These are phyloP conservation scores for Lutjanus argentimaculatus DNA, from an alignment of 2,797 vertebrate species.

Conservation along the genomic window DNA sequence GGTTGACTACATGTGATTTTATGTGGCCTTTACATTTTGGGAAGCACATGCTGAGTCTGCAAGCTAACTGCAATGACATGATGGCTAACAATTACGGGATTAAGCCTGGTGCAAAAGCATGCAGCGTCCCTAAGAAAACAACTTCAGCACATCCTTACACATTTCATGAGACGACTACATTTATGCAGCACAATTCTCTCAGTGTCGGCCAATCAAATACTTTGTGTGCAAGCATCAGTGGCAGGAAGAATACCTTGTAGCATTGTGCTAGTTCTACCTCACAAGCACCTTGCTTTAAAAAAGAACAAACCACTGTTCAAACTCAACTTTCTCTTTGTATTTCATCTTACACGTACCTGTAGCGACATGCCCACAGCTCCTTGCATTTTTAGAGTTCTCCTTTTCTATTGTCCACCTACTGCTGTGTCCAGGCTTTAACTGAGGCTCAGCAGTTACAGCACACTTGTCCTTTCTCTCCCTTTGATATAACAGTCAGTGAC, in stretches of 20 bases:
- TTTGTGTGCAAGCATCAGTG: neutral
- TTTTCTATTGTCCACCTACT: constrained; percentile 18
- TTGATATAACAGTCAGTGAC: constrained; percentile 43
- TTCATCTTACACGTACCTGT: constrained; percentile 7
- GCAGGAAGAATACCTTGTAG: neutral
- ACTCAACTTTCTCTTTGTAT: neutral
- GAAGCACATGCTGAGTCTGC: neutral
- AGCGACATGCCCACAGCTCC: neutral
- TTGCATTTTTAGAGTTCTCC: too few relatives aligned
- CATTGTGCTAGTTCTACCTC: constrained; percentile 15
- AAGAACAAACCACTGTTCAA: constrained; percentile 14
- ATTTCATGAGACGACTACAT: constrained; percentile 2
- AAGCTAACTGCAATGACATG: neutral
- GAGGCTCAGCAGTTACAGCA: constrained; percentile 2
- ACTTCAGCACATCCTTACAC: neutral
- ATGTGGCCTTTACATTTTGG: neutral
- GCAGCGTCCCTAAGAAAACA: neutral
- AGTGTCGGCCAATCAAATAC: neutral
- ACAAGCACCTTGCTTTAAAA: constrained; percentile 8
- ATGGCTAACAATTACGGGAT: neutral
- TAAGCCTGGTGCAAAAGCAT: neutral
- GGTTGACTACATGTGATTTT: neutral
- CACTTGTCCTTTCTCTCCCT: constrained; percentile 39
- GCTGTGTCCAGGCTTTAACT: constrained; percentile 27
- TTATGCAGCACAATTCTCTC: neutral